These are phyloP conservation scores for Chironomus tentans DNA, from an alignment of 2,888 invertebrate species.

Conservation along the genomic window DNA sequence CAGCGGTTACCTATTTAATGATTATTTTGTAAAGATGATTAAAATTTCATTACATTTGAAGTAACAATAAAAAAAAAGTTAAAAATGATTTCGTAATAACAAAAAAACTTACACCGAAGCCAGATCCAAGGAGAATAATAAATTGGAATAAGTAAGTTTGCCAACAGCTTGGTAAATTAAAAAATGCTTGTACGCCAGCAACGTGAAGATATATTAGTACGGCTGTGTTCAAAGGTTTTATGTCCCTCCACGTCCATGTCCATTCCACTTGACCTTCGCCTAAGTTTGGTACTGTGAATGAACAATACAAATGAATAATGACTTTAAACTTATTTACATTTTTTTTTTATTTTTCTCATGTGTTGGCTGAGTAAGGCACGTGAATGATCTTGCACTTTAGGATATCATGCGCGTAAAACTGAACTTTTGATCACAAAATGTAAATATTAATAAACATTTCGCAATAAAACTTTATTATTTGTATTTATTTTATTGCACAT, in stretches of 20 bases:
- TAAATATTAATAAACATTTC: too few relatives aligned
- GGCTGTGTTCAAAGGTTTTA: neutral
- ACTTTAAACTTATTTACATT: neutral
- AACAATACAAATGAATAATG: neutral
- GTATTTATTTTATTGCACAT: too few relatives aligned
- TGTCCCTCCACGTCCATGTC: neutral
- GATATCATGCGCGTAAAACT: too few relatives aligned
- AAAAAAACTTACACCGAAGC: neutral
- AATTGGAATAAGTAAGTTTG: neutral
- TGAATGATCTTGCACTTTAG: too few relatives aligned
- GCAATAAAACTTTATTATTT: too few relatives aligned
- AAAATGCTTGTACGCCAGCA: neutral
- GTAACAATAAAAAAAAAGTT: too few relatives aligned
- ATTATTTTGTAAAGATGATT: too few relatives aligned
- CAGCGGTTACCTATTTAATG: conserved; percentile 33
- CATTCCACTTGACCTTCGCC: conserved; percentile 12
- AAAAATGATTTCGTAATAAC: too few relatives aligned
- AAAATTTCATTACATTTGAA: too few relatives aligned
- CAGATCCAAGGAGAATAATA: conserved; percentile 9
- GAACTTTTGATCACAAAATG: too few relatives aligned
- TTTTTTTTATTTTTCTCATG: neutral
- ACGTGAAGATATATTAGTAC: neutral
- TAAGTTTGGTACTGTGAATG: neutral
- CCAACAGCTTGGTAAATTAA: neutral
- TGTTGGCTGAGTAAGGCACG: neutral